phyloP scores from a whole-genome alignment of 64 coral and sea anemone genomes.

The Platygyra sinensis region DNA sequence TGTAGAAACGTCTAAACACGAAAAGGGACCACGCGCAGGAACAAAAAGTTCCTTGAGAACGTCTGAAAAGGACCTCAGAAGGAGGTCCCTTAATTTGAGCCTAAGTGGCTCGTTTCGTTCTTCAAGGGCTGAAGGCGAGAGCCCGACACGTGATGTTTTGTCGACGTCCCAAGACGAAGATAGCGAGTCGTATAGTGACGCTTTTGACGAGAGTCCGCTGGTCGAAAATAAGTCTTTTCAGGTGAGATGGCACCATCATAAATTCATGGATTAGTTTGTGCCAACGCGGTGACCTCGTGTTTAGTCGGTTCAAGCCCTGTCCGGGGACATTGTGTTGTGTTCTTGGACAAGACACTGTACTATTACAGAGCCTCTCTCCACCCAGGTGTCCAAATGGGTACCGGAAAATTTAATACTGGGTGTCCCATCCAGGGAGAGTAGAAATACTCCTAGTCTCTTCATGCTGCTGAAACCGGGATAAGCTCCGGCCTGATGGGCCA shows the following conservation, averaged over 20 bases:
- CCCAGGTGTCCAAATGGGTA: too few species aligned
- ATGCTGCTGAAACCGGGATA: too few species aligned
- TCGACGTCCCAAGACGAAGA: constrained; percentile 79
- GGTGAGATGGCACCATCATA: constrained; percentile 39
- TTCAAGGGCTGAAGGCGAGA: constrained; percentile 58
- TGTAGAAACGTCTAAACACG: constrained; percentile 27
- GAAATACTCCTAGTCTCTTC: too few species aligned
- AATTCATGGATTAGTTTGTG: too few species aligned
- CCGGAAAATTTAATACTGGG: too few species aligned
- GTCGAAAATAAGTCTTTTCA: constrained; percentile 79
- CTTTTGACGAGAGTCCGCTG: constrained; percentile 85
- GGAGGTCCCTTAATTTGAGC: constrained; percentile 82
- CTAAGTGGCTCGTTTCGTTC: constrained; percentile 68
- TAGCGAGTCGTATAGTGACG: constrained; percentile 78
- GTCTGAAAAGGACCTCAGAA: constrained; percentile 85
- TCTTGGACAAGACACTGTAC: too few species aligned
- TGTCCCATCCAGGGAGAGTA: too few species aligned
- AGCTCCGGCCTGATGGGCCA: too few species aligned
- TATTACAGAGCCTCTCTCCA: too few species aligned
- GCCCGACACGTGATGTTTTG: constrained; percentile 58
- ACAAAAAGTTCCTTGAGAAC: constrained; percentile 37
- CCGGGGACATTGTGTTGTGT: too few species aligned
- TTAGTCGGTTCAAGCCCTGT: too few species aligned
- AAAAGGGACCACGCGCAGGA: constrained; percentile 5
- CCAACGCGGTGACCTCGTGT: too few species aligned